Base-by-base conservation (phyloP, 2,113 vertebrate genomes). In the Daubentonia madagascariensis region DNA sequence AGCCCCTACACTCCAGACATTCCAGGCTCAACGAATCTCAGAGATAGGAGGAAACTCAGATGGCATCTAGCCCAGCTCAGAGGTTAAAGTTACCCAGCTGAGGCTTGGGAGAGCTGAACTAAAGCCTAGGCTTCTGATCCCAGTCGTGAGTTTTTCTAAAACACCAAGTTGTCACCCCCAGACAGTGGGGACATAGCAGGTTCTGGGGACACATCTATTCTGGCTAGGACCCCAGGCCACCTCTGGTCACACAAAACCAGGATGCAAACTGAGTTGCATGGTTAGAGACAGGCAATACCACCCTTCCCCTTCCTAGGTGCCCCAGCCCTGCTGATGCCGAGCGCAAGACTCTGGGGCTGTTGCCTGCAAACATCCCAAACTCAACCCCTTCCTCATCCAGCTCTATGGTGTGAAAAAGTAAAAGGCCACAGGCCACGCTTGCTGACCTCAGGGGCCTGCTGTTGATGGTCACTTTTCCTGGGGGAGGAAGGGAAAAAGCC, bases 201-300 rank as follows among this genome's bases (percentile, higher is more conserved):
- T 52, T 76, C 78, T 72, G 61, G 35, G 63, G 43, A 68, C 37
- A n/a, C 43, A 40, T 40, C n/a, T 35, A 8, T 40, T 93, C 90
- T 91, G 78, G 50, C 67, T 23, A n/a, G 92, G 50, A 78, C 28
- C 52, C 18, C 43, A 73, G 61, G 54, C 61, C 32, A 17, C 65
- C 48, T 73, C n/a, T 48, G 48, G 65, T 52, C 35, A 87, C 50
- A 75, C 37, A 85, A 80, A 89, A 70, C 45, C n/a, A 54, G 73
- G 70, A 35, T 18, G 48, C 72, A 88, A 48, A n/a, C 28, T 22
- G 14, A 70, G 72, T 61, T 45, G 61, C 35, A 73, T 12, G 5
- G 5, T 32, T 0, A 5, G 43, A 61, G 32, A 45, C 0, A 18
- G 81, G 70, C 13, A 40, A 17, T 1, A 13, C 14, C 45, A 5